Conservation (phyloP, 2,797 vertebrate genomes). For the Gymnothorax reevesii region DNA sequence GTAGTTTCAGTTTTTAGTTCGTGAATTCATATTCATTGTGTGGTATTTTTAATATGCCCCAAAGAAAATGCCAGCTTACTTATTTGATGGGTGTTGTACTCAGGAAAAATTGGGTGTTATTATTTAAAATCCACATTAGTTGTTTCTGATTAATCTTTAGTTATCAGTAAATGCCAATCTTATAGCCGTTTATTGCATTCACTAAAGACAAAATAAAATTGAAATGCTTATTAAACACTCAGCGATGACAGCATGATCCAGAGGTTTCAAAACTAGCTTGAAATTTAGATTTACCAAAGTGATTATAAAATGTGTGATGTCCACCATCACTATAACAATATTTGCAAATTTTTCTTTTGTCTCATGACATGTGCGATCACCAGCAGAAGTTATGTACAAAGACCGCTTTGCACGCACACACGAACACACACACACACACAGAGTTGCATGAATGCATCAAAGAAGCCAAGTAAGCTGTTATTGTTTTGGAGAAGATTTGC, state of each 20-base stretch:
- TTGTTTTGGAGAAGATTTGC: slow-evolving; percentile 38
- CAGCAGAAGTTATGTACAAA: background rate
- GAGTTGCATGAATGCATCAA: background rate
- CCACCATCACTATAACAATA: background rate
- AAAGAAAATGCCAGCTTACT: background rate
- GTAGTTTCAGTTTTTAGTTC: background rate
- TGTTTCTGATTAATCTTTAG: background rate
- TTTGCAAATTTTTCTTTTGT: background rate
- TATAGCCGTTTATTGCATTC: background rate
- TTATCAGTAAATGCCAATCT: background rate
- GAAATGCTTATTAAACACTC: background rate
- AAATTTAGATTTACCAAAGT: background rate
- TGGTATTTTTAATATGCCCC: background rate
- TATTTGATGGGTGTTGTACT: background rate
- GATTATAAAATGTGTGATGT: background rate
- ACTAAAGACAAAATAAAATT: background rate
- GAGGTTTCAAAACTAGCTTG: background rate
- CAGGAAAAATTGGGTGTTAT: background rate
- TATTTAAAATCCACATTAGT: background rate
- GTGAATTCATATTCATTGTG: background rate
- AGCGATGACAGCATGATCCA: background rate
- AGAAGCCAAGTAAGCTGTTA: slow-evolving; percentile 32
- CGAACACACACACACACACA: slow-evolving; percentile 19
- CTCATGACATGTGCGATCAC: background rate
- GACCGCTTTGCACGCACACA: background rate